A percentile compares a stretch with the other conserved stretches of the same genome.
Conservation (phyloP, 2,113 vertebrate species). For the Elaphurus davidianus region DNA sequence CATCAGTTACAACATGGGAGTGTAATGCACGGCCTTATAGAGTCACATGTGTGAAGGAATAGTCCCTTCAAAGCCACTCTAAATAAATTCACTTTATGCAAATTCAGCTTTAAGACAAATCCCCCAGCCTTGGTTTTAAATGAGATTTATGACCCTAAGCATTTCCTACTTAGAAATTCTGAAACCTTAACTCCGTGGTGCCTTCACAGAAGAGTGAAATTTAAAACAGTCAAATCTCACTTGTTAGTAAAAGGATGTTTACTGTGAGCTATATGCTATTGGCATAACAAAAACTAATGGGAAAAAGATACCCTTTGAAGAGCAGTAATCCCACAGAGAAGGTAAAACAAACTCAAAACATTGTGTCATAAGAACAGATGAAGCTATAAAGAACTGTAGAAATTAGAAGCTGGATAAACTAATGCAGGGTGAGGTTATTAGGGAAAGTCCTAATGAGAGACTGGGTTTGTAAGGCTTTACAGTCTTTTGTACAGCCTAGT, state of each 20-base stretch:
- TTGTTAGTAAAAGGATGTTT: not conserved
- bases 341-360: slow-evolving; percentile 2
- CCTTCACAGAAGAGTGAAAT: slow-evolving; percentile 13
- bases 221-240: not conserved
- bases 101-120: slow-evolving; percentile 10
- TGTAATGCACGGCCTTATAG: not conserved
- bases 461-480: not conserved
- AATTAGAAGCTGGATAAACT: not conserved
- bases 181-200: not conserved
- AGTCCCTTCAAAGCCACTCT: not conserved
- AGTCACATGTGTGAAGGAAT: not conserved
- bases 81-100: not conserved
- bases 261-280: not conserved
- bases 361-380: not conserved
- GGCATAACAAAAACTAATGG: not conserved
- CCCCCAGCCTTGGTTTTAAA: not conserved
- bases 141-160: not conserved
- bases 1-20: not conserved
- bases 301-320: not conserved
- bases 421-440: not conserved
- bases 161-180: slow-evolving; percentile 39
- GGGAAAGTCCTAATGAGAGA: not conserved
- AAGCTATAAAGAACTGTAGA: not conserved
- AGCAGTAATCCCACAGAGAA: not conserved
- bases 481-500: not conserved